A percentile compares a stretch with the other conserved stretches of the same genome.
phyloP scores from a whole-genome alignment of 30 jellyfish, hydroid and myxozoan species.

The Aurelia aurita region DNA sequence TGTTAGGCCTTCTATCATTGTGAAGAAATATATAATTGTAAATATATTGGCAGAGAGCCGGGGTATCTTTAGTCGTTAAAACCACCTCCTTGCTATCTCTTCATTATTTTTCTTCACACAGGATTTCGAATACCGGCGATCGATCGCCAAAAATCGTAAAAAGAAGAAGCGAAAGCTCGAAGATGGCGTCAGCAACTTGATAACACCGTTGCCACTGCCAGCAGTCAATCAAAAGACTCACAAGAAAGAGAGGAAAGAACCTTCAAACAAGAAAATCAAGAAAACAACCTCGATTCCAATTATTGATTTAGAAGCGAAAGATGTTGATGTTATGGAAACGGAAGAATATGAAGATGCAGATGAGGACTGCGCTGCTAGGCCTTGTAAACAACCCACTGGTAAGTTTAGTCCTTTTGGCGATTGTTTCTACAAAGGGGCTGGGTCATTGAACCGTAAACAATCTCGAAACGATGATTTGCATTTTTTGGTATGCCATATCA shows the following conservation, averaged over 20 bases:
- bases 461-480: too few species aligned
- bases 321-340: conserved; percentile 67
- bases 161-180: conserved; percentile 87
- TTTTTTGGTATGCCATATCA: too few species aligned
- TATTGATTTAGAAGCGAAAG: conserved; percentile 36
- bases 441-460: conserved; percentile 1
- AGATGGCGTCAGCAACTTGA: conserved; percentile 33
- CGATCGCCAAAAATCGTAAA: conserved; percentile 65
- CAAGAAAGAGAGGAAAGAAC: conserved; percentile 48
- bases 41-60: too few species aligned
- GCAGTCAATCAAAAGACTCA: background rate
- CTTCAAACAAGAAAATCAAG: conserved; percentile 48
- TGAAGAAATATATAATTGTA: too few species aligned
- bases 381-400: conserved; percentile 96
- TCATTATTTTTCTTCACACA: background rate
- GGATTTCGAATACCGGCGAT: conserved; percentile 92
- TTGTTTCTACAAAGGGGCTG: background rate
- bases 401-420: background rate
- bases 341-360: conserved; percentile 84
- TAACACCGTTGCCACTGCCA: background rate
- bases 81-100: too few species aligned
- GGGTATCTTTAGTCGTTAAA: too few species aligned
- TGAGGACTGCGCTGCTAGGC: conserved; percentile 93
- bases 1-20: too few species aligned
- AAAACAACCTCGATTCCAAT: background rate